Evolutionary conservation across 1,140 invertebrate genomes (phyloP), one percentile per base, ranked within the genome.

Genomic region (Scaptomyza montana): DNA sequence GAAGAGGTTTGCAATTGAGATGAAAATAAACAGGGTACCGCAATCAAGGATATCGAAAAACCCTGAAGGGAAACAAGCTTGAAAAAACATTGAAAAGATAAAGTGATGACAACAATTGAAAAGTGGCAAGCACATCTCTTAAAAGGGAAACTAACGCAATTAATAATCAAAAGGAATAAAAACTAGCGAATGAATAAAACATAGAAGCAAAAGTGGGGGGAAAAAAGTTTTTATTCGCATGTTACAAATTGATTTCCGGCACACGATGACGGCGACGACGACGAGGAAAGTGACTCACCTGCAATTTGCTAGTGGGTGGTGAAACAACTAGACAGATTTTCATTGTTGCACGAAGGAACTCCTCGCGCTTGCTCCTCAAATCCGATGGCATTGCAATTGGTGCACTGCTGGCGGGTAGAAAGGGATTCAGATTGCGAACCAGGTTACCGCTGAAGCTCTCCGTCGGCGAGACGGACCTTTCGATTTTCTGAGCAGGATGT

Each of bases 341-440:
- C 91, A 92, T 92, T 39, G 91, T 92, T 13, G 91, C 91, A 21
- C 90, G 90, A 25, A 92, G 69, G 60, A 93, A 93, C 77, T 93
- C 93, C 63, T 93, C 93, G 16, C 93, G 90, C 55, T 92, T 93
- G 21, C 92, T 77, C 53, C 90, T 89, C n/a, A 92, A 55, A 55
- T 91, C 90, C 19, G 80, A 71, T 12, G 86, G 86, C 63, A 89
- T 54, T 5, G 80, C 65, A 16, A 90, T 91, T 30, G 84, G 75
- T n/a, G 90, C 74, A 10, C 63, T 72, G 9, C 56, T 47, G 36
- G 66, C 69, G 21, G 74, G 68, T 43, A 89, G 61, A 36, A 89
- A 89, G 9, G 84, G 84, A 39, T 89, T 89, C 6, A 89, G 57
- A 5, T 70, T 89, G 21, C 80, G 53, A 33, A 74, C 69, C 55